phyloP scores from a whole-genome alignment of 2,888 invertebrate genomes.

The Cephus pygmeus region DNA sequence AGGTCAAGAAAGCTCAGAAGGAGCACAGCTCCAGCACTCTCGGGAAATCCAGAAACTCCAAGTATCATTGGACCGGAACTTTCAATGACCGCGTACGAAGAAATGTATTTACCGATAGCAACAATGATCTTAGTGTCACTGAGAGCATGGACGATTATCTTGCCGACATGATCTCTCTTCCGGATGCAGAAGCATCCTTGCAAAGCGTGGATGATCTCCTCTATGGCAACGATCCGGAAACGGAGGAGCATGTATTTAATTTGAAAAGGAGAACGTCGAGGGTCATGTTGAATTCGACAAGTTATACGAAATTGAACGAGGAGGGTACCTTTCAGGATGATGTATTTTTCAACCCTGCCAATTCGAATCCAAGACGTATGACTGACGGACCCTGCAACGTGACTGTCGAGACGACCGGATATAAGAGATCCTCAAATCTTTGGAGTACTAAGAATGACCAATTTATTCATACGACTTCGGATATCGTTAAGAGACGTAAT shows the following conservation, averaged over 20 bases:
- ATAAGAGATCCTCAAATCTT: not conserved
- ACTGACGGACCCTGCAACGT: not conserved
- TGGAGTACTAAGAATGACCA: not conserved
- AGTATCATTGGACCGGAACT: constrained; percentile 51
- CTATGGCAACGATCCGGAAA: constrained; percentile 25
- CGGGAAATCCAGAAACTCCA: constrained; percentile 36
- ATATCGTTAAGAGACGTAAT: not conserved
- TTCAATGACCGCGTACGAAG: constrained; percentile 32
- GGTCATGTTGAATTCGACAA: not conserved
- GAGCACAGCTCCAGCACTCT: constrained; percentile 22
- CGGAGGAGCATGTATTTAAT: constrained; percentile 32
- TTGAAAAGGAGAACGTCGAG: constrained; percentile 2
- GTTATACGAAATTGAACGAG: not conserved
- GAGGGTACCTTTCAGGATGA: not conserved
- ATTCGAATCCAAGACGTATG: not conserved
- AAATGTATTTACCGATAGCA: not conserved
- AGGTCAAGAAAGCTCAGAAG: constrained; percentile 18
- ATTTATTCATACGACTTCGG: not conserved
- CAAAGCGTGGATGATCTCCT: not conserved
- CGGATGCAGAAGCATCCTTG: not conserved
- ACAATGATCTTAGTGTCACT: not conserved
- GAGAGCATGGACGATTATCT: not conserved
- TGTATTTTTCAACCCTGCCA: not conserved
- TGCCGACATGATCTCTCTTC: not conserved
- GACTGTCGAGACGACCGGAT: not conserved